Percentiles rank a stretch among this genome's conserved stretches.
Evolutionary conservation across 2,888 invertebrate genomes (phyloP).

Genomic region (Macaria liturata): DNA sequence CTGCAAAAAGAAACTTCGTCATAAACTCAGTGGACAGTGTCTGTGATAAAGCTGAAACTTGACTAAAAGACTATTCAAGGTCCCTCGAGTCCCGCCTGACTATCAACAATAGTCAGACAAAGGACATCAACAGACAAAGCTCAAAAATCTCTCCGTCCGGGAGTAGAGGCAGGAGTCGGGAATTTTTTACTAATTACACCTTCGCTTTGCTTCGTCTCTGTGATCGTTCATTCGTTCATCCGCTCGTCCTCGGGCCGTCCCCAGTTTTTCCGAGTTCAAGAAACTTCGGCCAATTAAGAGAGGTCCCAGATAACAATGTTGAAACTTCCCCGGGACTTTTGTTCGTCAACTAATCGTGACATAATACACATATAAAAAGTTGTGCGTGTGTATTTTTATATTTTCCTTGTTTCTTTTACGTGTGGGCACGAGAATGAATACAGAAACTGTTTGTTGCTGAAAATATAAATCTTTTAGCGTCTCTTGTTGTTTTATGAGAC

Average conservation of each 20-base stretch:
- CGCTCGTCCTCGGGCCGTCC: constrained; percentile 52
- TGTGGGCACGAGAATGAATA: constrained; percentile 37
- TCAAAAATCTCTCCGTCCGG: constrained; percentile 18
- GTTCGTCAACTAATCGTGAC: constrained; percentile 57
- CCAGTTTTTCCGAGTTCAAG: constrained; percentile 48
- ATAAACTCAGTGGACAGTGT: too few species aligned
- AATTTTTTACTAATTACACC: constrained; percentile 64
- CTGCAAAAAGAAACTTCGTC: too few species aligned
- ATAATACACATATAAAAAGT: constrained; percentile 40
- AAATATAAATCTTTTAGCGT: constrained; percentile 28
- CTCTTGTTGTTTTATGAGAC: constrained; percentile 26
- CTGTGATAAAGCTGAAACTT: not conserved
- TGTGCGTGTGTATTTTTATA: constrained; percentile 37
- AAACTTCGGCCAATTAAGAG: constrained; percentile 61
- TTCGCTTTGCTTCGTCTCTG: constrained; percentile 46
- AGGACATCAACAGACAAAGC: constrained; percentile 18
- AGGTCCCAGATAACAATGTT: constrained; percentile 51
- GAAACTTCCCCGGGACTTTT: constrained; percentile 54
- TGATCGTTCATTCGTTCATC: constrained; percentile 61
- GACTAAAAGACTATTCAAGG: constrained; percentile 7
- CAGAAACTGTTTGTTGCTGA: constrained; percentile 35
- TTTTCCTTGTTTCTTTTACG: constrained; percentile 37
- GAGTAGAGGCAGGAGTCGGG: constrained; percentile 46
- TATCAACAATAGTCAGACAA: constrained; percentile 13
- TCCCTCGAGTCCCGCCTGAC: not conserved